Base-by-base conservation (phyloP, 2,888 invertebrate species). In the Sceliomorpha sp. region DNA sequence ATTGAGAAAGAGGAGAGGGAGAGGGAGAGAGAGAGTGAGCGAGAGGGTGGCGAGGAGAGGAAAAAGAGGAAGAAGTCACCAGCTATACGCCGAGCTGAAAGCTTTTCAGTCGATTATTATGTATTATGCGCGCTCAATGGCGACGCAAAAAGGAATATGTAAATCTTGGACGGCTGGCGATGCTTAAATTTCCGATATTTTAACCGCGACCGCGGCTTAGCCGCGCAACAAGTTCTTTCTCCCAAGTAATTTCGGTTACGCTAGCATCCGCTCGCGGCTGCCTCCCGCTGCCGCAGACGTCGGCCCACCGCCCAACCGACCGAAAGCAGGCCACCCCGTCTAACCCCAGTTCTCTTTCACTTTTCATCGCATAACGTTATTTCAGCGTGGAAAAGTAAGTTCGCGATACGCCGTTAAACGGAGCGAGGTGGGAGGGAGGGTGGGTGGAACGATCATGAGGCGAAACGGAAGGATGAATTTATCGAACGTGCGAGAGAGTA, bases 221-320 rank as follows among this genome's bases (percentile, higher is more conserved):
- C 76, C 78, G 82, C 69, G 86, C 86, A 87, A 87, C 87, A 87
- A 87, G 87, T 87, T 79, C 80, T 86, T 87, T 87, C 86, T 85
- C 84, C 85, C 83, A 83, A 84, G 84, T 84, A 85, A 85, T 84
- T 85, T 85, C 80, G 82, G 81, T 80, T 80, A 79, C 81, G 79
- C 79, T n/a, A n/a, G n/a, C 79, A 78, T 81, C 72, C 78, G 56
- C 70, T 71, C 63, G 69, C 71, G 77, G 78, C 69, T 50, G 66
- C 70, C 69, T n/a, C n/a, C 77, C 79, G 75, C 73, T 70, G 59
- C 50, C 68, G 67, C 59, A 64, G 42, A 56, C 60, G n/a, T n/a
- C n/a, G 60, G 45, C 60, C 59, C 63, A 55, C 59, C 66, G 77
- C 64, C 74, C 72, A 77, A 53, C 73, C 60, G 64, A 47, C 56